Percentiles rank a stretch among this genome's conserved stretches.
phyloP scores from a whole-genome alignment of 2,797 vertebrate species.

The Nannoperca obscura region DNA sequence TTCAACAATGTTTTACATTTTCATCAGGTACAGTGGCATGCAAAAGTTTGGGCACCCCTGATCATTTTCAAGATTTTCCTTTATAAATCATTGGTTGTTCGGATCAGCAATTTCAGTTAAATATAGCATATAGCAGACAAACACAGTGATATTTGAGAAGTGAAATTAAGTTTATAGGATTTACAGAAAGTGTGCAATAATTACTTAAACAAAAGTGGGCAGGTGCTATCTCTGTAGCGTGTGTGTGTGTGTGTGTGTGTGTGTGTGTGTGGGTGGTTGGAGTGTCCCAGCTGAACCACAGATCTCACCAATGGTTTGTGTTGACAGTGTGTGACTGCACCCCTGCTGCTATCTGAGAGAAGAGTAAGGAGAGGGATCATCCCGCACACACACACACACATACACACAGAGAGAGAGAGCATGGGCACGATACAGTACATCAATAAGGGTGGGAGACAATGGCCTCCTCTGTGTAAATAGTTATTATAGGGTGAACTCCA shows the following conservation, averaged over 20 bases:
- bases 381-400: background rate
- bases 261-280: constrained; percentile 50
- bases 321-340: constrained; percentile 63
- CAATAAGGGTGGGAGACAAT: constrained; percentile 9
- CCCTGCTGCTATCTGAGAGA: constrained; percentile 57
- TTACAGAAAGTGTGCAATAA: no score
- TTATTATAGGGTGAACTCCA: constrained; percentile 17
- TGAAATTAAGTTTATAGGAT: no score
- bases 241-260: constrained; percentile 32
- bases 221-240: constrained; percentile 30
- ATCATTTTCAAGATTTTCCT: no score
- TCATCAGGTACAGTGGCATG: no score
- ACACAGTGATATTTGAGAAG: no score
- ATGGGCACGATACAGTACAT: constrained; percentile 3
- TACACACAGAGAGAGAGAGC: background rate
- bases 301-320: constrained; percentile 57
- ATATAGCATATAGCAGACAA: no score
- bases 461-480: constrained; percentile 1
- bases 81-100: no score
- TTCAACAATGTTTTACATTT: no score
- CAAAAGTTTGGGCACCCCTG: no score
- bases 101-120: no score
- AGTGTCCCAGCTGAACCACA: constrained; percentile 76
- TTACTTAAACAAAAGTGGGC: no score
- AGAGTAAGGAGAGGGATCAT: constrained; percentile 20